Evolutionary conservation across 2,113 vertebrate genomes (phyloP).

Genomic region (Seriola quinqueradiata): DNA sequence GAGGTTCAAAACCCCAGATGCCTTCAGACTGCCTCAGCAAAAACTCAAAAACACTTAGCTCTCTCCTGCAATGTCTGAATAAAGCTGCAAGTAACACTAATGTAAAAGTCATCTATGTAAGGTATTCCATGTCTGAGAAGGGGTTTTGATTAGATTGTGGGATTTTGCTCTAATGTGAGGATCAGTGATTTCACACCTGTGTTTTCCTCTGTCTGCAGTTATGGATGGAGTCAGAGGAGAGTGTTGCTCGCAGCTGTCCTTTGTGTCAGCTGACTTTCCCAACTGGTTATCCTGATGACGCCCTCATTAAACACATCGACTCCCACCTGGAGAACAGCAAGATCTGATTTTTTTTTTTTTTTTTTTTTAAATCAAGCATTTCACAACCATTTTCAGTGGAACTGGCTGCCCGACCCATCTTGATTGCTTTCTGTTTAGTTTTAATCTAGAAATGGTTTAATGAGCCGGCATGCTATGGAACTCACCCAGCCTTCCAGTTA

Average conservation of each 20-base stretch:
- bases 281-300: conserved; percentile 92
- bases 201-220: conserved; percentile 74
- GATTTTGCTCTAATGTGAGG: neutral
- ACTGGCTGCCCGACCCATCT: neutral
- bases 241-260: conserved; percentile 91
- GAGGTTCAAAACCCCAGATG: too few species aligned
- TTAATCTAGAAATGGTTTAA: neutral
- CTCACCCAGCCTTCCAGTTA: neutral
- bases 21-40: too few species aligned
- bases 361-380: neutral
- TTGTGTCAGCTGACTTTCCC: conserved; percentile 95
- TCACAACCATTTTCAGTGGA: neutral
- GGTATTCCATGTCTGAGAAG: too few species aligned
- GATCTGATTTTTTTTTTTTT: conserved; percentile 82
- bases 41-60: too few species aligned
- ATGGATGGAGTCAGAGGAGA: conserved; percentile 94
- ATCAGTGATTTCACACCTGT: neutral
- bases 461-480: conserved; percentile 26
- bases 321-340: conserved; percentile 97
- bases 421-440: neutral
- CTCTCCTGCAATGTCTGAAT: neutral
- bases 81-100: too few species aligned
- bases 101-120: too few species aligned
- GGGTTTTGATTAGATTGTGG: neutral
- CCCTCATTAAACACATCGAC: conserved; percentile 95